Base-by-base conservation (phyloP, 2,888 invertebrate species). In the Halocaridina rubra region DNA sequence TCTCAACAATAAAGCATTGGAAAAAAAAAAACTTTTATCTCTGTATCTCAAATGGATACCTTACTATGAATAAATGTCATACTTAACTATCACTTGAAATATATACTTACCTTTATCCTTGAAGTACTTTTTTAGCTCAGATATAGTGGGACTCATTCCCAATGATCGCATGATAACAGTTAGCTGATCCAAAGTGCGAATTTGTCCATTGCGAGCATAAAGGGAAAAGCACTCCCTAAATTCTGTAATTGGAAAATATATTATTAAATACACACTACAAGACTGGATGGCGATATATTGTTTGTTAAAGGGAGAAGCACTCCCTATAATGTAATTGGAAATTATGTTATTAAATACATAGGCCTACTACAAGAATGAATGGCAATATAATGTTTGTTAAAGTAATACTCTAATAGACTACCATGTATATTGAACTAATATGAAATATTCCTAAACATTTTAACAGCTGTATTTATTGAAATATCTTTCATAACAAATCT, bases 131-230 rank as follows among this genome's bases (percentile, higher is more conserved):
- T 95, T 94, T 57, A 98, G 91, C 91, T 98, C 98, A 79, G 95
- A 95, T 86, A 96, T 96, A 0, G 98, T 98, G 0, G 98, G 98
- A 88, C 97, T 97, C 92, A 97, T 94, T 0, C 97, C 98, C 7
- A 98, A 92, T 0, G 98, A 98, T 88, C 98, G 92, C 98, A 98
- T 98, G 39, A 98, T 97, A 0, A 97, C 95, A 0, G 97, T 97
- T 84, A 98, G 92, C 91, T 98, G 97, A 90, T 98, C 97, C 88
- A 97, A 91, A 0, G 95, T 95, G 22, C 94, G 94, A 78, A 98
- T 97, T 91, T 96, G 95, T 0, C 97, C 97, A 46, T 95, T 95
- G 71, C 96, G 93, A 0, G 98, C 97, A 91, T 97, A 98, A 80
- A 98, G 92, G 91, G 97, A 97, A 92, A 98, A 98, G 90, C 98